These are phyloP conservation scores for Caenorhabditis zanzibari DNA, from an alignment of 2,888 invertebrate species.

Conservation along the genomic window DNA sequence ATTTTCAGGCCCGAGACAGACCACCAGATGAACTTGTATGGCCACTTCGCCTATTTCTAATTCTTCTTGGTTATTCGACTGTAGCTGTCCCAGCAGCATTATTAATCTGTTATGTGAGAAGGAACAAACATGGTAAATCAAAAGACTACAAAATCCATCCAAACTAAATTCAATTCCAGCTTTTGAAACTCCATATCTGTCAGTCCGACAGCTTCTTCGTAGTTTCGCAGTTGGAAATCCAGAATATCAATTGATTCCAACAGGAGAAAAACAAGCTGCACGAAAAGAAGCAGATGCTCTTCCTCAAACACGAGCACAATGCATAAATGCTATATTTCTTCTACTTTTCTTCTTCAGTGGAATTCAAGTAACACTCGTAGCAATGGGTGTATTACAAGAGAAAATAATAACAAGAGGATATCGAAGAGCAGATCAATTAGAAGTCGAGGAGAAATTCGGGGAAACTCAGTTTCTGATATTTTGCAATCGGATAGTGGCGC, in stretches of 20 bases:
- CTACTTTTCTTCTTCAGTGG: constrained; percentile 91
- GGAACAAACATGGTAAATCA: constrained; percentile 66
- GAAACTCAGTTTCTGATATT: constrained; percentile 98
- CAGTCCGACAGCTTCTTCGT: constrained; percentile 49
- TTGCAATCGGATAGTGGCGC: constrained; percentile 93
- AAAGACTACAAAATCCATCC: too few species aligned
- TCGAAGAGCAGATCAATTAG: constrained; percentile 74
- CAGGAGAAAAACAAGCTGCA: constrained; percentile 47
- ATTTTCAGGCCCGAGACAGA: constrained; percentile 65
- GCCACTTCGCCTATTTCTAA: constrained; percentile 77
- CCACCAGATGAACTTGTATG: constrained; percentile 75
- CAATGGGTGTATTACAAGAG: constrained; percentile 96
- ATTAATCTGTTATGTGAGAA: constrained; percentile 74
- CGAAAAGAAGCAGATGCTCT: constrained; percentile 51
- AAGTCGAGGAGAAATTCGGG: constrained; percentile 87
- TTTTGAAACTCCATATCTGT: constrained; percentile 43
- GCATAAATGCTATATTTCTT: constrained; percentile 45
- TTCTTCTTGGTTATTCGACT: constrained; percentile 79
- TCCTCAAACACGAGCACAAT: constrained; percentile 57
- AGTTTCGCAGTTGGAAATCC: constrained; percentile 80
- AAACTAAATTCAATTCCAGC: too few species aligned
- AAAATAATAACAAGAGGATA: constrained; percentile 92
- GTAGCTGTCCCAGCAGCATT: constrained; percentile 76
- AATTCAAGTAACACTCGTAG: constrained; percentile 87
- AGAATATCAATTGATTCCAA: constrained; percentile 70